Base-by-base conservation (phyloP, 2,113 vertebrate species). In the Leuciscus idus region DNA sequence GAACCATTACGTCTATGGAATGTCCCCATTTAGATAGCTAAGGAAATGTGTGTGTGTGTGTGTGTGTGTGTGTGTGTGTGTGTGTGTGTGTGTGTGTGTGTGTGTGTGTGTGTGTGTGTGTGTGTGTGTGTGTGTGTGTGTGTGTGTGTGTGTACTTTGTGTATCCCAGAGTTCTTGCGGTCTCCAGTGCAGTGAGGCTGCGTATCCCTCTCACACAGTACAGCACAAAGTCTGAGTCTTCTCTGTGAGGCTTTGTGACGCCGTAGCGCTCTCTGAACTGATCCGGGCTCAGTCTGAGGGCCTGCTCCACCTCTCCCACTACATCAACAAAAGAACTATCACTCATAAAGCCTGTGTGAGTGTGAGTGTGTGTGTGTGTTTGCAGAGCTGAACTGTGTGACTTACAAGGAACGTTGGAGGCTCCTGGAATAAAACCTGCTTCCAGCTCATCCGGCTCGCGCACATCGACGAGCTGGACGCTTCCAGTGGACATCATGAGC, bases 141-240 rank as follows among this genome's bases (percentile, higher is more conserved):
- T 52, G n/a, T 64, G 83, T 80, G 23, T 43, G 46, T 30, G 2
- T 13, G 6, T 85, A 92, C 92, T 83, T 90, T 76, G 73, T 61
- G 36, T 92, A 93, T 33, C 93, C 94, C 19, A 94, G 92, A 2
- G 21, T 10, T 19, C 13, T 50, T 17, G 93, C 90, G 1, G 87
- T 85, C 21, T 92, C 87, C 4, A 91, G 87, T 15, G 93, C 95
- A 78, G 79, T 91, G 26, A 83, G 81, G 10, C 93, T 93, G n/a
- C 92, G 85, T 43, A 13, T 79, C 57, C 95, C 93, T 39, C 88
- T 89, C 72, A 92, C 91, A 84, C 95, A 95, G 84, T 94, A 91
- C 86, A 95, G 90, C 48, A 94, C 52, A 6, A 95, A 85, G 66
- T 92, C 88, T 36, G 88, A 61, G 0, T 92, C 93, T 1, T 91